A percentile compares a stretch with the other conserved stretches of the same genome.
Conservation (phyloP, 2,888 invertebrate species). For the Tricholauxania praeusta region DNA sequence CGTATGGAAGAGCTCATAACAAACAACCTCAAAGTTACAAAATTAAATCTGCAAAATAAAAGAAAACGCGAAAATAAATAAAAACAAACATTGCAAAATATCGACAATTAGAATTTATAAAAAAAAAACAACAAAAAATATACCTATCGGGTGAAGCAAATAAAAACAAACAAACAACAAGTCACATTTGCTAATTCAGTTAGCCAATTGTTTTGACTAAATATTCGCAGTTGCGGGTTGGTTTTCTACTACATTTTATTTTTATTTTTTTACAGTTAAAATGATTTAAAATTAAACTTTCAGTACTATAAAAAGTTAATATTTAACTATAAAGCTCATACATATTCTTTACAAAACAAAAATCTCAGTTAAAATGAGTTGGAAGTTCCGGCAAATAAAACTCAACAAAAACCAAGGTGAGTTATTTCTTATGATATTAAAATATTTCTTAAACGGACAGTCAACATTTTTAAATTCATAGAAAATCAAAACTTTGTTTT, state of each 20-base stretch:
- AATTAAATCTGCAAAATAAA: neutral
- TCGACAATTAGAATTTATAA: no score
- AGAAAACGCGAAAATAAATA: neutral
- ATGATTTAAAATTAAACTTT: neutral
- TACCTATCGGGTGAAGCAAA: neutral
- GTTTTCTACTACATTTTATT: no score
- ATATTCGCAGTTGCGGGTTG: neutral
- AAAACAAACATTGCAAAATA: neutral
- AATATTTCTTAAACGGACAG: no score
- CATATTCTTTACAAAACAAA: neutral
- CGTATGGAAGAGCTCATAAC: neutral
- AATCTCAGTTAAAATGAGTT: conserved; percentile 13
- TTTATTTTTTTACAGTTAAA: no score
- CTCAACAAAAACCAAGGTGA: conserved; percentile 7
- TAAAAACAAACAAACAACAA: neutral
- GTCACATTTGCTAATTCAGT: conserved; percentile 13
- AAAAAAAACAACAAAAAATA: neutral
- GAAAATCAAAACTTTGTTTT: no score
- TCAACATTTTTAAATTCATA: no score
- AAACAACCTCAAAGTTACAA: conserved; percentile 13
- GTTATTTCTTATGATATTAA: neutral
- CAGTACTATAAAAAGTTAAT: neutral
- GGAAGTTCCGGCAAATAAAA: conserved; percentile 27
- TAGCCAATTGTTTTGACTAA: neutral
- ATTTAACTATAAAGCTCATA: neutral